These are phyloP conservation scores for Phthorimaea operculella DNA, from an alignment of 1,140 invertebrate species.

Conservation along the genomic window DNA sequence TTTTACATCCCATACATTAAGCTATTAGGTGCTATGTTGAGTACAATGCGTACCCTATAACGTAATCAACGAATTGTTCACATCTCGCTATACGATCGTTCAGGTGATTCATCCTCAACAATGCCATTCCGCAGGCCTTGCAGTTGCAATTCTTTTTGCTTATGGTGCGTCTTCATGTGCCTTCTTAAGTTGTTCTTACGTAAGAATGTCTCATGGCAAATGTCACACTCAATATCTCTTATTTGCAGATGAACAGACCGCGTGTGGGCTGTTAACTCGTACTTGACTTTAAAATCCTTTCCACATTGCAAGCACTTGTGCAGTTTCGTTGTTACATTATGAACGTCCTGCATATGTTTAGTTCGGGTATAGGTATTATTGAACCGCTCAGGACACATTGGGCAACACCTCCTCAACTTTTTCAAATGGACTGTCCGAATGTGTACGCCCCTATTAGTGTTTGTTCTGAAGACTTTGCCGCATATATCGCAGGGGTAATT, in stretches of 20 bases:
- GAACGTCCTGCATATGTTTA: conserved; percentile 42
- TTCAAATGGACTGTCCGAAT: conserved; percentile 41
- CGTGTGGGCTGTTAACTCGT: conserved; percentile 58
- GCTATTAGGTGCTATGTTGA: too few species aligned
- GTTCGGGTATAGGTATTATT: conserved; percentile 46
- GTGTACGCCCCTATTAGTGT: conserved; percentile 35
- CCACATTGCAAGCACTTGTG: conserved; percentile 48
- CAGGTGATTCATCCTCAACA: too few species aligned
- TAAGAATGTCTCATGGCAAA: conserved; percentile 77
- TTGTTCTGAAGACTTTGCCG: conserved; percentile 48
- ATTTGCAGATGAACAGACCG: conserved; percentile 66
- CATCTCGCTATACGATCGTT: too few species aligned
- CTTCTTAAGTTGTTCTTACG: conserved; percentile 75
- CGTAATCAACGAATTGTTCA: too few species aligned
- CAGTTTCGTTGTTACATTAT: conserved; percentile 33
- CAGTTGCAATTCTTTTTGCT: too few species aligned
- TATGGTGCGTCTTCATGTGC: conserved; percentile 77
- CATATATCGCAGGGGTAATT: conserved; percentile 51
- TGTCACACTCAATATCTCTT: conserved; percentile 60
- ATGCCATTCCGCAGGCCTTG: too few species aligned
- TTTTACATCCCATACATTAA: too few species aligned
- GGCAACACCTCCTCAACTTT: conserved; percentile 33
- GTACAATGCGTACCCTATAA: too few species aligned
- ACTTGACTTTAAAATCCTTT: conserved; percentile 41
- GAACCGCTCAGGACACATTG: conserved; percentile 49